Evolutionary conservation across 2,113 vertebrate genomes (phyloP).

Genomic region (Ploceus nigricollis): DNA sequence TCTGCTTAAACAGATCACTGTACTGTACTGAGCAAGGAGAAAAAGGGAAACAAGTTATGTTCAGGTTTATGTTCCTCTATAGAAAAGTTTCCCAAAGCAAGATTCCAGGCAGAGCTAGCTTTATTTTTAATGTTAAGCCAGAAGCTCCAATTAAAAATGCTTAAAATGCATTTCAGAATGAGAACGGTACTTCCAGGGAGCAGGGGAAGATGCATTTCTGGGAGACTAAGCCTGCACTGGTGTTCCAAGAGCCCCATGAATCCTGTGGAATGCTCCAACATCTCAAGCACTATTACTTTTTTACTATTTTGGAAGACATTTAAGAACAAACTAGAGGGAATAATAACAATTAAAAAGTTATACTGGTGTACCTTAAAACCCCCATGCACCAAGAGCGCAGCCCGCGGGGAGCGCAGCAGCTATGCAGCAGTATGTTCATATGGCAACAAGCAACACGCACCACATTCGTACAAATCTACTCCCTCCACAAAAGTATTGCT

Average conservation of each 20-base stretch:
- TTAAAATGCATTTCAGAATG: background rate
- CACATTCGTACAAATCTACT: background rate
- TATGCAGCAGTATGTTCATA: background rate
- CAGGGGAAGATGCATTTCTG: background rate
- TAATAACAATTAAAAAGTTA: background rate
- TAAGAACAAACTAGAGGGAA: background rate
- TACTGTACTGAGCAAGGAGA: background rate
- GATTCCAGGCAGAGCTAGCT: background rate
- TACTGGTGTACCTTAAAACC: background rate
- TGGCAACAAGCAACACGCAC: background rate
- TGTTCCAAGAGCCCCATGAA: background rate
- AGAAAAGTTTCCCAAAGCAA: background rate
- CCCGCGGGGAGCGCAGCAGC: background rate
- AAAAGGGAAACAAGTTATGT: background rate
- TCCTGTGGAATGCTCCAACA: background rate
- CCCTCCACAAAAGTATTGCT: background rate
- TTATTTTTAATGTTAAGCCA: background rate
- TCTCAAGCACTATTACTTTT: background rate
- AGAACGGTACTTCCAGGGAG: background rate
- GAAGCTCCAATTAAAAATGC: background rate
- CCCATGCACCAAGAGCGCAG: rapidly evolving
- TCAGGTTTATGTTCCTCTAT: background rate
- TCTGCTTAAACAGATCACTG: background rate
- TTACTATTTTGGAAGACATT: background rate
- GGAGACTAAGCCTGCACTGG: background rate